phyloP scores from a whole-genome alignment of 2,888 invertebrate genomes.

The Meiosimyza decipiens region DNA sequence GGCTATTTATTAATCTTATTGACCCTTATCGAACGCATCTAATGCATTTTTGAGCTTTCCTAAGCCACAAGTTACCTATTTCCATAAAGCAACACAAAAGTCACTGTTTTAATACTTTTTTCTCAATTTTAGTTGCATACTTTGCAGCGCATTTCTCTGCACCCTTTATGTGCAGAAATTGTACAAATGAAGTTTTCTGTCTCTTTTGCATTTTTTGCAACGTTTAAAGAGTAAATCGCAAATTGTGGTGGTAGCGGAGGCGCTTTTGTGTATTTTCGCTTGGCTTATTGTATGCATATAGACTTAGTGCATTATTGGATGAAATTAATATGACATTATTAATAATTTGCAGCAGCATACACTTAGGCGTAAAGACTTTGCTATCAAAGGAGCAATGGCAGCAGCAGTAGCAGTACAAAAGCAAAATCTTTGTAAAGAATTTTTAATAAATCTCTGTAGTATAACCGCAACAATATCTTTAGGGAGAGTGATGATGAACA shows the following conservation, averaged over 20 bases:
- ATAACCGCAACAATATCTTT: constrained; percentile 49
- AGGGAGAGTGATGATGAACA: constrained; percentile 21
- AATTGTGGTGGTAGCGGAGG: background rate
- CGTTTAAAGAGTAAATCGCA: background rate
- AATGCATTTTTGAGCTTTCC: constrained; percentile 23
- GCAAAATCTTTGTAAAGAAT: constrained; percentile 56
- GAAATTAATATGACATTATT: constrained; percentile 62
- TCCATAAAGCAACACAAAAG: background rate
- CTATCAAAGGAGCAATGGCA: background rate
- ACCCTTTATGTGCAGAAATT: no score
- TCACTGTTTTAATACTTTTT: constrained; percentile 3
- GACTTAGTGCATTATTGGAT: constrained; percentile 62
- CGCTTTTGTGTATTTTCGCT: constrained; percentile 40
- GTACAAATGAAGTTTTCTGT: constrained; percentile 13
- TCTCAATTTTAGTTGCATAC: constrained; percentile 29
- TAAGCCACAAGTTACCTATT: background rate
- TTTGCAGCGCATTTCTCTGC: constrained; percentile 16
- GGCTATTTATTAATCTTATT: background rate
- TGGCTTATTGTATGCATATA: constrained; percentile 47
- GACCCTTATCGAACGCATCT: background rate
- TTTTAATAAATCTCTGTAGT: constrained; percentile 66
- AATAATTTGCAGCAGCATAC: constrained; percentile 62
- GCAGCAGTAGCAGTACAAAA: background rate
- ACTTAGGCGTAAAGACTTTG: constrained; percentile 51
- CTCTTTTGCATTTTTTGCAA: constrained; percentile 14